Conservation (phyloP, 2,888 invertebrate genomes). For the Drosophila formosana region DNA sequence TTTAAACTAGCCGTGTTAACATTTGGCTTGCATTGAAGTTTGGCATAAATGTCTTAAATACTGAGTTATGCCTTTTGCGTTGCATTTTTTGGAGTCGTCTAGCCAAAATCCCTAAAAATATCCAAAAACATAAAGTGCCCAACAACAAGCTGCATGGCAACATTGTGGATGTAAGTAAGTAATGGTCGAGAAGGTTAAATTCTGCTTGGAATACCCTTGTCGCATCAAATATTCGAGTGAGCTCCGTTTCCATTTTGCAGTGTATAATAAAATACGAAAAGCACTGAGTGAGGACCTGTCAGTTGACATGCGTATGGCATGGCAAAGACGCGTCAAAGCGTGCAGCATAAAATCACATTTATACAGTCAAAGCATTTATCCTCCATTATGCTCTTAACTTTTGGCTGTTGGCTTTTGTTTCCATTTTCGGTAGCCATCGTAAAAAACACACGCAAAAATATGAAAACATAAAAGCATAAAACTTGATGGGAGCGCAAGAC, state of each 20-base stretch:
- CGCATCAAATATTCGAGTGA: neutral
- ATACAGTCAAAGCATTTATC: conserved; percentile 72
- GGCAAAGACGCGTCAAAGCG: conserved; percentile 52
- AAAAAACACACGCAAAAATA: conserved; percentile 58
- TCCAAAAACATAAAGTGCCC: conserved; percentile 31
- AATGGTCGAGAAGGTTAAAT: neutral
- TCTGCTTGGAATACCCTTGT: neutral
- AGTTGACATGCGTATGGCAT: conserved; percentile 28
- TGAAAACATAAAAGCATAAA: conserved; percentile 56
- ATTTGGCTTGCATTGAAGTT: too few species aligned
- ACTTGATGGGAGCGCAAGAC: conserved; percentile 30
- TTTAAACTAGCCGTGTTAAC: neutral
- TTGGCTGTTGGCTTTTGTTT: conserved; percentile 57
- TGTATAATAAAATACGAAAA: conserved; percentile 14
- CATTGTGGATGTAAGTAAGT: neutral
- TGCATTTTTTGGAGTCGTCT: conserved; percentile 13
- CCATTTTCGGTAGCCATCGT: conserved; percentile 48
- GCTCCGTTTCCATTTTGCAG: neutral
- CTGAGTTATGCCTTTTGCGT: conserved; percentile 45
- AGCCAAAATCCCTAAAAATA: conserved; percentile 19
- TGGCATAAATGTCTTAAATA: conserved; percentile 21
- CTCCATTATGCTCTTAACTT: conserved; percentile 75
- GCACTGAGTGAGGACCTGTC: neutral
- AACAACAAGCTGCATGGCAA: neutral
- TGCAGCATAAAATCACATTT: conserved; percentile 72